These are phyloP conservation scores for Pentalonia nigronervosa DNA, from an alignment of 1,140 invertebrate species.

Conservation along the genomic window DNA sequence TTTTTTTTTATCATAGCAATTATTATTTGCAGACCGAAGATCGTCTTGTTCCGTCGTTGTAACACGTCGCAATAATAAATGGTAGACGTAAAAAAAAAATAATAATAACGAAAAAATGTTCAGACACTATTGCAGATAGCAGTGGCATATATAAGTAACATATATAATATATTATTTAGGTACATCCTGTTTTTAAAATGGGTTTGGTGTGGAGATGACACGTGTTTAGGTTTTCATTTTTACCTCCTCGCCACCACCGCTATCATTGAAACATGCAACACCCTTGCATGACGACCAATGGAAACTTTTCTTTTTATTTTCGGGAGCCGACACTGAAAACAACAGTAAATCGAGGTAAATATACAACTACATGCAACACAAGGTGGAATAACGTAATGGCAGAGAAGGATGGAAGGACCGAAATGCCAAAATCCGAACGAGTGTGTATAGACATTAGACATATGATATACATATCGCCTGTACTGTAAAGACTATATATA, in stretches of 20 bases:
- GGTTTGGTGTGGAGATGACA: background rate
- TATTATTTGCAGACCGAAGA: background rate
- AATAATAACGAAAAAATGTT: background rate
- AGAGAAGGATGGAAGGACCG: background rate
- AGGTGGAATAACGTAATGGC: background rate
- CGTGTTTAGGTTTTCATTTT: background rate
- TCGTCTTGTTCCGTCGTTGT: background rate
- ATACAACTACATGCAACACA: background rate
- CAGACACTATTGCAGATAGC: background rate
- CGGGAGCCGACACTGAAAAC: background rate
- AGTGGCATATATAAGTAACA: background rate
- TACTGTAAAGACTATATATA: background rate
- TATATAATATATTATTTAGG: background rate
- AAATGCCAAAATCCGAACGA: background rate
- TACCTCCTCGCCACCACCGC: background rate
- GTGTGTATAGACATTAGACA: background rate
- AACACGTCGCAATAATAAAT: background rate
- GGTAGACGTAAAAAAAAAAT: background rate
- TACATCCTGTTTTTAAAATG: background rate
- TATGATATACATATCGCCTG: background rate
- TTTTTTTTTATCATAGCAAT: background rate
- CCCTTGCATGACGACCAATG: background rate
- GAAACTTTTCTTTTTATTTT: background rate
- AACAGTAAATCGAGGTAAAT: conserved; percentile 8
- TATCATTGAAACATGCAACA: background rate